Percentiles rank a stretch among this genome's conserved stretches.
These are phyloP conservation scores for Ophion ellenae DNA, from an alignment of 2,888 invertebrate species.

Conservation along the genomic window DNA sequence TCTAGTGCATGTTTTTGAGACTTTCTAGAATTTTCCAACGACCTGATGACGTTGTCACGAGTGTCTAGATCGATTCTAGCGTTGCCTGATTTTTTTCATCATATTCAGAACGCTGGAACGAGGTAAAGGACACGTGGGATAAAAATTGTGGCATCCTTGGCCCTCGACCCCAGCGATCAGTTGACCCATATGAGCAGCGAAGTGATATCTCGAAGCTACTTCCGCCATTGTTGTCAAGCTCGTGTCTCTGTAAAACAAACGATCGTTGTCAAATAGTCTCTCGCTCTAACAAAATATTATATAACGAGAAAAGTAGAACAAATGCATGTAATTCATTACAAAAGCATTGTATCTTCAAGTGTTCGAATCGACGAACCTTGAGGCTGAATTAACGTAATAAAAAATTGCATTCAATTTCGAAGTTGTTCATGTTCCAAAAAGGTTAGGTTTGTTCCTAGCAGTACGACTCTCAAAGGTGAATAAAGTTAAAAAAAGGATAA, in stretches of 20 bases:
- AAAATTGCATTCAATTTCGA: neutral
- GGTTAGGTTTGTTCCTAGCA: neutral
- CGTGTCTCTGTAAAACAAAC: conserved; percentile 85
- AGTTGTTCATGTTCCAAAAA: neutral
- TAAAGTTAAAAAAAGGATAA: neutral
- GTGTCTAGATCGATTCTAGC: conserved; percentile 54
- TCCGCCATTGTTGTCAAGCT: conserved; percentile 87
- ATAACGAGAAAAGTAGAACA: neutral
- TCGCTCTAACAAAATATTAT: neutral
- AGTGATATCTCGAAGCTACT: conserved; percentile 87
- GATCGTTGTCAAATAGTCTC: conserved; percentile 3
- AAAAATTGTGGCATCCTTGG: conserved; percentile 88
- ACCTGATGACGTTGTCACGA: neutral
- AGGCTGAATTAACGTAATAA: neutral
- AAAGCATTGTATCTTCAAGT: neutral
- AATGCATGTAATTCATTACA: neutral
- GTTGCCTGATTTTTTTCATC: conserved; percentile 86
- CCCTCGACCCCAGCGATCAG: conserved; percentile 88
- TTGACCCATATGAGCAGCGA: conserved; percentile 89
- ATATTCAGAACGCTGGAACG: conserved; percentile 87
- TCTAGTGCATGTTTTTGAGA: neutral
- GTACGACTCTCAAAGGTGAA: neutral
- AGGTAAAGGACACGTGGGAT: conserved; percentile 87
- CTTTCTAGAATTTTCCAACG: neutral
- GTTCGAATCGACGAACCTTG: neutral